Percentiles rank a stretch among this genome's conserved stretches.
Evolutionary conservation across 2,888 invertebrate species (phyloP).

Genomic region (Gisinianus flammeolus): DNA sequence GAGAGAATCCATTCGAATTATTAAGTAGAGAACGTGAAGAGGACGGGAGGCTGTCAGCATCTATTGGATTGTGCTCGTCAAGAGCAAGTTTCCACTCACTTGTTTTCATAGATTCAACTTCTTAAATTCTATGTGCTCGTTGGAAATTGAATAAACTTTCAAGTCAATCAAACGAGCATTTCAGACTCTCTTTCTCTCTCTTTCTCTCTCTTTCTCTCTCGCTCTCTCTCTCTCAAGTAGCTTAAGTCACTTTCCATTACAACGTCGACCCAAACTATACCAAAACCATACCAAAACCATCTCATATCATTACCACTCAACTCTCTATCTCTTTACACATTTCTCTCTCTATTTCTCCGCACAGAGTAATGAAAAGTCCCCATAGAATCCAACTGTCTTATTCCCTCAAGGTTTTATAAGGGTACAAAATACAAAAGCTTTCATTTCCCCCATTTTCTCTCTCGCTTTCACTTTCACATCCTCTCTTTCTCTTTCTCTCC

Average conservation of each 20-base stretch:
- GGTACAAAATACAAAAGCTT: no score
- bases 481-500: slow-evolving; percentile 3
- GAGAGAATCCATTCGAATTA: slow-evolving; percentile 22
- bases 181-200: no score
- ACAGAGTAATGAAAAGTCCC: neutral
- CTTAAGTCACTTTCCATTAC: slow-evolving; percentile 30
- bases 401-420: neutral
- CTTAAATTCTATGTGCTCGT: slow-evolving; percentile 19
- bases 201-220: no score
- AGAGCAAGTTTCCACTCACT: slow-evolving; percentile 36
- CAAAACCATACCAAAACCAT: slow-evolving; percentile 4
- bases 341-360: no score
- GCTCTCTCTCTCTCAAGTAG: slow-evolving; percentile 2
- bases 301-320: neutral
- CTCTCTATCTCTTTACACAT: neutral
- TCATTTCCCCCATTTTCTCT: neutral
- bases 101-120: slow-evolving; percentile 16
- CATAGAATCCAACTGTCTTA: neutral
- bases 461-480: neutral
- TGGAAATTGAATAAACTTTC: slow-evolving; percentile 48
- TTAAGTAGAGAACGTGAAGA: slow-evolving; percentile 27
- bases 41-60: slow-evolving; percentile 39
- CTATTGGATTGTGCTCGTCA: slow-evolving; percentile 40
- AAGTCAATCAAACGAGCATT: slow-evolving; percentile 42
- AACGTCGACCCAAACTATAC: neutral